Conservation (phyloP, 64 coral and sea anemone genomes). For the Montipora sp. region DNA sequence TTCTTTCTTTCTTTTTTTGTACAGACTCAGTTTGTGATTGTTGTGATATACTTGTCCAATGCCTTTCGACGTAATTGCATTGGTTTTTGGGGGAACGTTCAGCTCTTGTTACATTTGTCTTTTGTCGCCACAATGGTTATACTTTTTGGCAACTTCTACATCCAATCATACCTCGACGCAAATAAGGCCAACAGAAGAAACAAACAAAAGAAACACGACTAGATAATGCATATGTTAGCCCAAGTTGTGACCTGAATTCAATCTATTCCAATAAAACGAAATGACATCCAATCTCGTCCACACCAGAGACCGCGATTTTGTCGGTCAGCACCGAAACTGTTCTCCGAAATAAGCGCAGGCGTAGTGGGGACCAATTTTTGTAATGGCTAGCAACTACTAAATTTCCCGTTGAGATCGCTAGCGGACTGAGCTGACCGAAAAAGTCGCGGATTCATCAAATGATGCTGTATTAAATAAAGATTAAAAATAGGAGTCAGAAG, state of each 20-base stretch:
- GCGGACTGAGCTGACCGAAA: too few species aligned
- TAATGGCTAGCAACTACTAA: too few species aligned
- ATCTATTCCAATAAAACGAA: background rate
- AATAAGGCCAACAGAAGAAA: background rate
- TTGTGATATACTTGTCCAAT: conserved; percentile 18
- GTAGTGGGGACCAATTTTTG: too few species aligned
- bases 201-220: conserved; percentile 5
- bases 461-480: too few species aligned
- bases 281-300: too few species aligned
- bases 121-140: conserved; percentile 33
- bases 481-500: too few species aligned
- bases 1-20: background rate
- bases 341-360: too few species aligned
- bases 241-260: too few species aligned
- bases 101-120: background rate
- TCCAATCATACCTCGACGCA: conserved; percentile 17
- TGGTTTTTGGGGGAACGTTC: conserved; percentile 24
- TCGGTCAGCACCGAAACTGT: too few species aligned
- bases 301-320: too few species aligned
- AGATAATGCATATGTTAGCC: background rate
- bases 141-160: conserved; percentile 70
- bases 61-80: conserved; percentile 56
- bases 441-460: too few species aligned
- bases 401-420: too few species aligned
- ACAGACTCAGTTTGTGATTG: conserved; percentile 63